Base-by-base conservation (phyloP, 2,113 vertebrate species). In the Phainopepla nitens region DNA sequence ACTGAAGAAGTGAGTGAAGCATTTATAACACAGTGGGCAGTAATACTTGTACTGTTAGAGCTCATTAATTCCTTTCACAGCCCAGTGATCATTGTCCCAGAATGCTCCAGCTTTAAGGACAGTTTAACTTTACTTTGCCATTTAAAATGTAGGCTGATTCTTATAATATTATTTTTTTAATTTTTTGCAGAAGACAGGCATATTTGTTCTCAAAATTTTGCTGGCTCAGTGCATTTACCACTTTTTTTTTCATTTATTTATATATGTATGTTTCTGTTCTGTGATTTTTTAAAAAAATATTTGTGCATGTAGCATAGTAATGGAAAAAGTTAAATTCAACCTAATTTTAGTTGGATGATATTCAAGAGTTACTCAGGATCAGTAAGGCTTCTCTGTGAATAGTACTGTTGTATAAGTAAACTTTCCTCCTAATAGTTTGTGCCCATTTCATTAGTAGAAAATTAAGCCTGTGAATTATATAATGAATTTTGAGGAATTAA, bases 41-140 rank as follows among this genome's bases (percentile, higher is more conserved):
- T 54, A 80, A 64, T 39, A 62, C 66, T 92, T 83, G 25, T 80
- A 45, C 36, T 73, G 42, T 76, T 96, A 86, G 42, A 94, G 45
- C 58, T 95, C 75, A 77, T 97, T 94, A 86, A 88, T 90, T 93
- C 47, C 56, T 92, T 96, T 94, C 66, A 88, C 82, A 90, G 82
- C 64, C 29, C 57, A 33, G 24, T 82, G 69, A 81, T 42, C 31
- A 16, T 87, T 94, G 76, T 91, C 77, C 65, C 60, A 71, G 69
- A 91, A 81, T 77, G 56, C 64, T 68, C 80, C 44, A 39, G 51
- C 71, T 81, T 83, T 86, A 53, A 90, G 72, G 56, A 66, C 7
- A 54, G 39, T 70, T 89, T 75, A 56, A 66, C 35, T 54, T 78
- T 2, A 2, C 23, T 60, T 85, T 51, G 17, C 49, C 51, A 35